phyloP scores from a whole-genome alignment of 1,140 invertebrate species.

The Antheraea mylitta region DNA sequence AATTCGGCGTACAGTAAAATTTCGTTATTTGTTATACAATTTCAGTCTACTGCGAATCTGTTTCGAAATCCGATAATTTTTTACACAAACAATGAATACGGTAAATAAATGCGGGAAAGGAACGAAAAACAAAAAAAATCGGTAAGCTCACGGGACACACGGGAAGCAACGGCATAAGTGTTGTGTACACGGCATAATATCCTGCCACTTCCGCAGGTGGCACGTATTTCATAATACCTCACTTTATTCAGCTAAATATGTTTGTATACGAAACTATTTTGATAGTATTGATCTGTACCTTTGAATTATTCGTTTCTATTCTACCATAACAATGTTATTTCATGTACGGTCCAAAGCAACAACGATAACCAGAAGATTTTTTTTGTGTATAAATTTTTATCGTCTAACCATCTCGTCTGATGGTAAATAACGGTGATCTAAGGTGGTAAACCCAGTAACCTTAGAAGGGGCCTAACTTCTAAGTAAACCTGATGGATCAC shows the following conservation, averaged over 20 bases:
- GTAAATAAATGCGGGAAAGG: conserved; percentile 16
- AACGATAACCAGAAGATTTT: too few species aligned
- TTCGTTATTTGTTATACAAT: not conserved
- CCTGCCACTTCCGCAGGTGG: conserved; percentile 17
- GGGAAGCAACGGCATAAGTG: conserved; percentile 8
- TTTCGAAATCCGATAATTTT: conserved; percentile 8
- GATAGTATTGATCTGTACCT: not conserved
- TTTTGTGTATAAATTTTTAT: too few species aligned
- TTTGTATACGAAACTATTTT: not conserved
- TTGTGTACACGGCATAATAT: conserved; percentile 29
- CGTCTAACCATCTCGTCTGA: too few species aligned
- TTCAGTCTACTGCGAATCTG: not conserved
- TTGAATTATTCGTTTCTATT: too few species aligned
- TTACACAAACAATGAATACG: conserved; percentile 9
- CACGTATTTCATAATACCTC: conserved; percentile 22
- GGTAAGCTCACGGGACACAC: conserved; percentile 20
- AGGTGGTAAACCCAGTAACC: too few species aligned
- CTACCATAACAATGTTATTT: too few species aligned
- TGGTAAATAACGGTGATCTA: too few species aligned
- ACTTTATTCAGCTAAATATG: not conserved
- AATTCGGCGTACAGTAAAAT: not conserved
- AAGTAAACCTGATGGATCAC: too few species aligned
- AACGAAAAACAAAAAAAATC: conserved; percentile 19
- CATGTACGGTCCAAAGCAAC: too few species aligned
- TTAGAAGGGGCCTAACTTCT: too few species aligned